Base-by-base conservation (phyloP, 2,113 vertebrate genomes). In the Callorhinus ursinus region DNA sequence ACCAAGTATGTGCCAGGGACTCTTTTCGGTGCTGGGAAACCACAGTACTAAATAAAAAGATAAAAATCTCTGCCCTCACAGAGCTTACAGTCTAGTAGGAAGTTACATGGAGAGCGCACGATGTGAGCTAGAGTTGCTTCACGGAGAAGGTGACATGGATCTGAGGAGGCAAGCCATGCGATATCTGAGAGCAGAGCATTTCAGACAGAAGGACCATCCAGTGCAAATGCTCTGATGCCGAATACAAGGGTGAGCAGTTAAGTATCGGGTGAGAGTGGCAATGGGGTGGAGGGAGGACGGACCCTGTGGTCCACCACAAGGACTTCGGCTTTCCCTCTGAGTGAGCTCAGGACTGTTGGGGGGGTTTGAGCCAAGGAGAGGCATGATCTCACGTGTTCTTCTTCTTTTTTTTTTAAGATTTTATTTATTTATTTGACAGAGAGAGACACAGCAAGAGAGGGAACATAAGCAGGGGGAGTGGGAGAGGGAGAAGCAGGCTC, bases 261-360 rank as follows among this genome's bases (percentile, higher is more conserved):
- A n/a, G 21, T 10, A 3, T 21, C 11, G n/a, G 22, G n/a, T n/a
- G 14, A 69, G 57, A 77, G 59, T 46, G 8, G 55, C 10, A 31
- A 28, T 28, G 21, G 15, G 2, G 26, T 1, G 21, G 14, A 19
- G 31, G 31, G 7, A 26, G 42, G 16, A 0, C 16, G 63, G 72
- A 18, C 51, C 33, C 22, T n/a, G 16, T 31, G 10, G 31, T 22
- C 49, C 33, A 51, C 36, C 9, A 4, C n/a, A 19, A 67, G 49
- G 33, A 61, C 61, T 42, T 26, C 10, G 19, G 46, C 21, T 72
- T 81, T 74, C 33, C 4, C 11, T 16, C 5, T 39, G 49, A 83
- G 39, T 49, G 42, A 90, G 59, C 51, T n/a, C 26, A 11, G 4
- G 51, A 26, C 21, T 61, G 14, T 2, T 61, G 80, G 19, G 28